A percentile compares a stretch with the other conserved stretches of the same genome.
These are phyloP conservation scores for Spodoptera littoralis DNA, from an alignment of 2,888 invertebrate species.

Conservation along the genomic window DNA sequence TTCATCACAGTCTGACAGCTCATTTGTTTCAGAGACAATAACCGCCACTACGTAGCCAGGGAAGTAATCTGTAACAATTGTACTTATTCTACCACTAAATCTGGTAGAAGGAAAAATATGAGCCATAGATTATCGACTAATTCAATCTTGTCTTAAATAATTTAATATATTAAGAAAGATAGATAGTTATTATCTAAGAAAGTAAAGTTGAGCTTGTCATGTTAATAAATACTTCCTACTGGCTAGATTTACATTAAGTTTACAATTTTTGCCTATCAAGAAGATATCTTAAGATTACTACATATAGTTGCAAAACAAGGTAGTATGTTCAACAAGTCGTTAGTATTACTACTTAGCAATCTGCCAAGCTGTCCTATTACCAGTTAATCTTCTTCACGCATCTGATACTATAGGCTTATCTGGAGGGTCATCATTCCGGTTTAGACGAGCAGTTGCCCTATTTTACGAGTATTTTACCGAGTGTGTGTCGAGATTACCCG, in stretches of 20 bases:
- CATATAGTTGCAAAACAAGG: conserved; percentile 4
- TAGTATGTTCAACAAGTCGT: conserved; percentile 5
- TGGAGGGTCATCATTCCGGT: conserved; percentile 24
- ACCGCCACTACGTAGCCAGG: conserved; percentile 4
- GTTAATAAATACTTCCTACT: no score
- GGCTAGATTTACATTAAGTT: no score
- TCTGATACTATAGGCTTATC: conserved; percentile 29
- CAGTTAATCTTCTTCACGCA: conserved; percentile 6
- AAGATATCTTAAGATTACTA: no score
- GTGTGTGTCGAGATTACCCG: conserved; percentile 25
- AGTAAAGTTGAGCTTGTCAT: no score
- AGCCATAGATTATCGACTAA: no score
- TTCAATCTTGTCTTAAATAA: no score
- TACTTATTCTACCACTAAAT: no score
- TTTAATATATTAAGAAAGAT: no score
- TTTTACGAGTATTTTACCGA: conserved; percentile 29
- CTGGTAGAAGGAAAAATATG: no score
- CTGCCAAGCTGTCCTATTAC: conserved; percentile 21
- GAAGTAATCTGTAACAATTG: no score
- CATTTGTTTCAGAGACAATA: conserved; percentile 51
- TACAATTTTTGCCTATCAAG: no score
- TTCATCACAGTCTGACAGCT: conserved; percentile 43
- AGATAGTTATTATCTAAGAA: no score
- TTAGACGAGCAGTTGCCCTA: conserved; percentile 40
- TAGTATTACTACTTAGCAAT: conserved; percentile 1